A percentile compares a stretch with the other conserved stretches of the same genome.
These are phyloP conservation scores for Papilio glaucus DNA, from an alignment of 1,140 invertebrate species.

Conservation along the genomic window DNA sequence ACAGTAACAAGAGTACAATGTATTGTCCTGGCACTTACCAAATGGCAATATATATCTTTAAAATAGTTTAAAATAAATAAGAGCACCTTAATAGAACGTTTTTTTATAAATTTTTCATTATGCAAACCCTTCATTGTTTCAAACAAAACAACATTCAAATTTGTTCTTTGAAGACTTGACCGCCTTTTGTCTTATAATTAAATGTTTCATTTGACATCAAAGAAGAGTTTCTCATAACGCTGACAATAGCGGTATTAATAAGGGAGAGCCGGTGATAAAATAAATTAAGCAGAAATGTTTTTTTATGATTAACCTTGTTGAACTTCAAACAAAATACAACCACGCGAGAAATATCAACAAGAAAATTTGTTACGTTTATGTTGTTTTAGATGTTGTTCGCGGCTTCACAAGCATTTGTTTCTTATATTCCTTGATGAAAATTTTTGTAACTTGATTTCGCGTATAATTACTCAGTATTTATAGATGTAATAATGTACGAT, in stretches of 20 bases:
- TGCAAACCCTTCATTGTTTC: conserved; percentile 17
- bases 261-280: conserved; percentile 6
- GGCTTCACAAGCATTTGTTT: too few relatives aligned
- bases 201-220: conserved; percentile 27
- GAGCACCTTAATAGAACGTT: background rate
- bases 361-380: background rate
- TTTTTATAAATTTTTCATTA: background rate
- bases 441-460: too few relatives aligned
- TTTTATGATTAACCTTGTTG: background rate
- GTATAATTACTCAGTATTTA: too few relatives aligned
- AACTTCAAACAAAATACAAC: conserved; percentile 18
- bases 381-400: too few relatives aligned
- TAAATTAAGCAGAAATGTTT: conserved; percentile 9
- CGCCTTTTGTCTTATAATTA: conserved; percentile 22
- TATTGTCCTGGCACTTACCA: too few relatives aligned
- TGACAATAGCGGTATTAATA: conserved; percentile 21
- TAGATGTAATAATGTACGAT: too few relatives aligned
- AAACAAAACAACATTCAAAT: conserved; percentile 10
- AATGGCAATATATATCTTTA: background rate
- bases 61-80: background rate
- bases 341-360: background rate
- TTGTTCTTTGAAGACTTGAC: conserved; percentile 22
- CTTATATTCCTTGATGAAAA: too few relatives aligned
- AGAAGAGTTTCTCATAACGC: conserved; percentile 18
- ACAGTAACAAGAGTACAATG: too few relatives aligned